Base-by-base conservation (phyloP, 1,140 invertebrate genomes). In the Calosoma granatense region DNA sequence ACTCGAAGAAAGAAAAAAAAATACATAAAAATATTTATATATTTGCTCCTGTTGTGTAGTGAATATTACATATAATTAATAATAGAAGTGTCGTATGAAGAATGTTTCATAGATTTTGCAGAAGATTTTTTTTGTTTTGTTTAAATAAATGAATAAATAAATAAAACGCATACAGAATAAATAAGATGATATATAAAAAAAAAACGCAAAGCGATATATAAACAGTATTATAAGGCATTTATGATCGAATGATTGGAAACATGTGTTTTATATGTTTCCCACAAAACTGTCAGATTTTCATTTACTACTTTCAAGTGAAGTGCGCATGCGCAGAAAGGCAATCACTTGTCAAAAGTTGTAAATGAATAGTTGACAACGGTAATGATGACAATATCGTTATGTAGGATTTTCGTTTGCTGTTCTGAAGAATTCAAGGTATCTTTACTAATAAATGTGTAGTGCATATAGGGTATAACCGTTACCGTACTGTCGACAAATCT, bases 21-120 rank as follows among this genome's bases (percentile, higher is more conserved):
- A 47, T 47, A 47, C 9, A 47, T 11, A 47, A 47, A 47, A 47
- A 47, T 17, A 47, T 9, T 12, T 47, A 47, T 47, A 47, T 47
- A 17, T 47, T 12, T 47, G 41, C 41, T 47, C 41, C 41, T 47
- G 41, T 47, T 47, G 41, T 47, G 41, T 47, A 47, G 41, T 47
- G n/a, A n/a, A n/a, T 47, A 11, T 47, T 9, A 36, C 6, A 36
- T 36, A 36, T 36, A 36, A 36, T n/a, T n/a, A n/a, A 36, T 36
- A 36, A n/a, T 36, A 9, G 26, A 36, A 36, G 26, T 36, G 6
- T 36, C n/a, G n/a, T 36, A 36, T 6, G 26, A 36, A 36, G 26
- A 6, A 36, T n/a, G n/a, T 36, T 36, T n/a, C 26, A 36, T n/a
- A n/a, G n/a, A n/a, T n/a, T n/a, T n/a, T n/a, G n/a, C n/a, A n/a